Evolutionary conservation across 2,113 vertebrate species (phyloP).

Genomic region (Etheostoma spectabile): DNA sequence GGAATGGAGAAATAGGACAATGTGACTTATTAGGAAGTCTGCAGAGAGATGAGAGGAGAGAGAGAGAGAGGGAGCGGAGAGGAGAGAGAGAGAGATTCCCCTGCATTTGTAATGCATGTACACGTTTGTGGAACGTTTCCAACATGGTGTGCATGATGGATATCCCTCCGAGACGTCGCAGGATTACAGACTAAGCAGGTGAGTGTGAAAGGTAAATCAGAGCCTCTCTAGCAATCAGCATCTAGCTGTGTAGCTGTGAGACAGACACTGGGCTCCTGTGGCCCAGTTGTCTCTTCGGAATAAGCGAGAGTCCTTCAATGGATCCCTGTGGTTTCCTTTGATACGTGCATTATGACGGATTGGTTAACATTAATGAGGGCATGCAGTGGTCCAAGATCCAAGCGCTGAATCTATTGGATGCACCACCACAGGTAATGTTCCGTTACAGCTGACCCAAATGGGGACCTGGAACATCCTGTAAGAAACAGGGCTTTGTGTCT

Average conservation of each 20-base stretch:
- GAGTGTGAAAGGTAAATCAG: neutral
- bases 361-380: slow-evolving; percentile 13
- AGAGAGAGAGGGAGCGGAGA: neutral
- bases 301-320: neutral
- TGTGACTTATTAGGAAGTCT: slow-evolving; percentile 11
- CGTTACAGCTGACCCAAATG: slow-evolving; percentile 49
- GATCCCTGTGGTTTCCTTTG: slow-evolving; percentile 28
- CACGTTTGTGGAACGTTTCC: neutral
- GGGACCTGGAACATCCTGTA: neutral
- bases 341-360: slow-evolving; percentile 12
- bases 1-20: slow-evolving; percentile 30
- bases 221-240: neutral
- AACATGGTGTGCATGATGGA: neutral
- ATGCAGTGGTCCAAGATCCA: slow-evolving; percentile 1
- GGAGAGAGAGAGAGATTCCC: neutral
- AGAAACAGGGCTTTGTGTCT: slow-evolving; percentile 27
- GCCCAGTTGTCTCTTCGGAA: slow-evolving; percentile 16
- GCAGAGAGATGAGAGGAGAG: neutral
- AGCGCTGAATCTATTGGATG: slow-evolving; percentile 1
- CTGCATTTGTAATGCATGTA: slow-evolving; percentile 5
- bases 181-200: neutral
- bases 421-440: neutral
- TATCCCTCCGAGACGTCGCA: slow-evolving; percentile 1
- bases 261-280: neutral
- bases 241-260: neutral